Evolutionary conservation across 1,140 invertebrate genomes (phyloP).

Genomic region (Tigriopus japonicus): DNA sequence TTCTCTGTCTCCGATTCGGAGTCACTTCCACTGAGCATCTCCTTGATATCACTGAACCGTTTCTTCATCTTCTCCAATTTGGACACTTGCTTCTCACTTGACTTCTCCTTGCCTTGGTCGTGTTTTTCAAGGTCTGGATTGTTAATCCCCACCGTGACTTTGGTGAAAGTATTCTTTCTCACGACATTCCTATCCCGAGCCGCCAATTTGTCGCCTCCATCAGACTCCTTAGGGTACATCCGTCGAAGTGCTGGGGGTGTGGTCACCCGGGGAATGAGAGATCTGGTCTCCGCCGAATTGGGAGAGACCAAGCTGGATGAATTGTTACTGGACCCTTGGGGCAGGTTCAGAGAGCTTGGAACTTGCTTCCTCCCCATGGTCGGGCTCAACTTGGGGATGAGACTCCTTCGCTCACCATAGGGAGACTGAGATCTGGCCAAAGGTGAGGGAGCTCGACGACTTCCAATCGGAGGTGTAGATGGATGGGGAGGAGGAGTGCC

Average conservation of each 20-base stretch:
- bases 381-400: slow-evolving; percentile 8
- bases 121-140: neutral
- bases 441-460: slow-evolving; percentile 4
- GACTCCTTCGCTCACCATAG: slow-evolving; percentile 4
- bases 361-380: neutral
- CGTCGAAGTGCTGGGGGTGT: slow-evolving; percentile 14
- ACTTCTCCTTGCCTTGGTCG: neutral
- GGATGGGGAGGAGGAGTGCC: slow-evolving; percentile 11
- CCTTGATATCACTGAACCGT: neutral
- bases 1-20: neutral
- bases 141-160: neutral
- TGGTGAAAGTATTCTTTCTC: slow-evolving; percentile 10
- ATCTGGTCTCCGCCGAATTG: neutral
- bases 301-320: no score
- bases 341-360: neutral
- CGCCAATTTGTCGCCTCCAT: slow-evolving; percentile 3
- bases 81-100: neutral
- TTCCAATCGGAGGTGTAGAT: neutral
- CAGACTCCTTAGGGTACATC: slow-evolving; percentile 12
- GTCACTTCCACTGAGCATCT: neutral
- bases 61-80: neutral
- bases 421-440: slow-evolving; percentile 9
- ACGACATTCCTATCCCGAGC: slow-evolving; percentile 13
- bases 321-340: no score
- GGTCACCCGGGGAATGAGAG: slow-evolving; percentile 8